Evolutionary conservation across 2,797 vertebrate genomes (phyloP).

Genomic region (Pachyuromys duprasi): DNA sequence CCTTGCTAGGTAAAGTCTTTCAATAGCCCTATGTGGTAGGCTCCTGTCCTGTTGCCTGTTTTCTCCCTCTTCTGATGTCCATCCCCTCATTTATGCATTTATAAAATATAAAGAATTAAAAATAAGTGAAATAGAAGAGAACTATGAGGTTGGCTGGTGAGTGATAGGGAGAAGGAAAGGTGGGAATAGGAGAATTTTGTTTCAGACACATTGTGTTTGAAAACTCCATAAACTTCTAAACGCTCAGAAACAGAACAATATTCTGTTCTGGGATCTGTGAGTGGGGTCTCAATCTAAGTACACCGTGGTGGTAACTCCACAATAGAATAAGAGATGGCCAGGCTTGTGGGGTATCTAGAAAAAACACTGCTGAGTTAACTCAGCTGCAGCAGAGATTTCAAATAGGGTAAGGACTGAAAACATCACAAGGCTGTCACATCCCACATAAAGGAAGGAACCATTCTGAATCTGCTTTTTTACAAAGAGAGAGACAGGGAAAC

Average conservation of each 20-base stretch:
- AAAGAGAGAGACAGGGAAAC: background rate
- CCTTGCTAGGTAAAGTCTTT: too few species aligned
- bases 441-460: background rate
- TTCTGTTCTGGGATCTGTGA: background rate
- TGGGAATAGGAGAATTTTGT: background rate
- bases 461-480: background rate
- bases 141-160: background rate
- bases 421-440: background rate
- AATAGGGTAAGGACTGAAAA: slow-evolving; percentile 37
- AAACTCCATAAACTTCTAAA: background rate
- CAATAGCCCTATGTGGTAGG: too few species aligned
- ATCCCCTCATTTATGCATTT: background rate
- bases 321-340: background rate
- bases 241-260: background rate
- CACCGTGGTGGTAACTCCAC: background rate
- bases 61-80: too few species aligned
- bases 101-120: background rate
- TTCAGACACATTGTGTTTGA: background rate
- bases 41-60: too few species aligned
- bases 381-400: background rate
- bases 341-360: background rate
- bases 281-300: background rate
- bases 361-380: background rate
- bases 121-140: slow-evolving; percentile 1
- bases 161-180: background rate